Evolutionary conservation across 2,797 vertebrate species (phyloP), one percentile per base, ranked within the genome.

Genomic region (Myotis findleyi): DNA sequence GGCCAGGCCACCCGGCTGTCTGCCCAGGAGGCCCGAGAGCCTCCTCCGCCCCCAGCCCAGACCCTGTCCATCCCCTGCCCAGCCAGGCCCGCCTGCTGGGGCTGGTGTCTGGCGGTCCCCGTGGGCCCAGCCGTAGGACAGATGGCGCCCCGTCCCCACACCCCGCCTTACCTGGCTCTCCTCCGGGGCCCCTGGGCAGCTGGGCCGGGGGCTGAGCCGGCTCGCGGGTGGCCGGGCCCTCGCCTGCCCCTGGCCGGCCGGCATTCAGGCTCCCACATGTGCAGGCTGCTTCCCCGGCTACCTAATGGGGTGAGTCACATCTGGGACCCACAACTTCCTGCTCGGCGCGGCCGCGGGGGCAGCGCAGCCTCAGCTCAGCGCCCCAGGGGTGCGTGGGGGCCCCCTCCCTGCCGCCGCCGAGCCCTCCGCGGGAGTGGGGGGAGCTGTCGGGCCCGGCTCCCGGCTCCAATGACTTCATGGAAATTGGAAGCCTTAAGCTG

Each of bases 281-380:
- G 91, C 59, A 90, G 87, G 33, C 69, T 41, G 66, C 75, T 55
- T 93, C 92, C 33, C 82, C 5, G 1, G 89, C 94, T 82, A 73
- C 95, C 96, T 95, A 89, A 59, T 13, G 51, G 87, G 47, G 6
- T 93, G 92, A 97, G 75, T 97, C 95, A 97, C 80, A 33, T 84
- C 93, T 83, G 93, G 86, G 95, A 93, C 92, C 95, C 96, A 95
- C 94, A 80, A 83, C 96, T 97, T 97, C 97, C 97, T 97, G 96
- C 94, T 83, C 62, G 0, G 7, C 17, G 76, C 0, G 2, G 69
- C 5, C 1, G 41, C 10, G 1, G 89, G 79, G 12, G 55, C 77
- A 62, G 81, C 75, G 30, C 57, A 59, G 10, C 86, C n/a, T 81
- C 27, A 14, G 72, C 93, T 81, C 33, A 0, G 72, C 11, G 33